Base-by-base conservation (phyloP, 2,113 vertebrate species). In the Mungos mungo region DNA sequence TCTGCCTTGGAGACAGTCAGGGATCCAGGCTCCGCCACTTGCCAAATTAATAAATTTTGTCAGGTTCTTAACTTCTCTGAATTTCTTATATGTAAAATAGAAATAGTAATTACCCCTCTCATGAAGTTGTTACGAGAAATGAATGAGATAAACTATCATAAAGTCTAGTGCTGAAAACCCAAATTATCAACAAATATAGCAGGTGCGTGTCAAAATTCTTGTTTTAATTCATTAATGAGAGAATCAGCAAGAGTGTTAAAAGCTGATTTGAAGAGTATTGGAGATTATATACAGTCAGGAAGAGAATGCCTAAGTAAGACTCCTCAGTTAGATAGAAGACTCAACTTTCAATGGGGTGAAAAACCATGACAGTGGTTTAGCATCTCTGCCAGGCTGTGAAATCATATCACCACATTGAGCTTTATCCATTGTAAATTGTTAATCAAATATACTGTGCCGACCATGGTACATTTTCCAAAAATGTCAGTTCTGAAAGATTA, bases 151-250 rank as follows among this genome's bases (percentile, higher is more conserved):
- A 63, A 25, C 38, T 33, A 79, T 79, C 50, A 47, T 19, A 5
- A 66, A 35, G 12, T 79, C 65, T 91, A 35, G 6, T 31, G 82
- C 72, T 93, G 16, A 71, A 69, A 76, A 71, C 54, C 10, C 84
- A 76, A 93, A n/a, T 57, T 25, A 69, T 85, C 65, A 82, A 79
- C 90, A 93, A 47, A 71, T 19, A 27, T 18, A 72, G 19, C 52
- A 21, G 25, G 25, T 18, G 45, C 25, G 12, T 31, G 18, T 63
- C 88, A 93, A 93, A 88, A 60, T 93, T 65, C 83, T 90, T 93
- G 21, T 41, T 74, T 96, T 85, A 50, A 63, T 85, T 93, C 23
- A 54, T 92, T 23, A 68, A 54, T n/a, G 19, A 96, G 41, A 94
- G 31, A 80, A 69, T 7, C 1, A 7, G 35, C n/a, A 79, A 79